Percentiles rank a stretch among this genome's conserved stretches.
Evolutionary conservation across 2,888 invertebrate genomes (phyloP).

Genomic region (Alloplasta piceator): DNA sequence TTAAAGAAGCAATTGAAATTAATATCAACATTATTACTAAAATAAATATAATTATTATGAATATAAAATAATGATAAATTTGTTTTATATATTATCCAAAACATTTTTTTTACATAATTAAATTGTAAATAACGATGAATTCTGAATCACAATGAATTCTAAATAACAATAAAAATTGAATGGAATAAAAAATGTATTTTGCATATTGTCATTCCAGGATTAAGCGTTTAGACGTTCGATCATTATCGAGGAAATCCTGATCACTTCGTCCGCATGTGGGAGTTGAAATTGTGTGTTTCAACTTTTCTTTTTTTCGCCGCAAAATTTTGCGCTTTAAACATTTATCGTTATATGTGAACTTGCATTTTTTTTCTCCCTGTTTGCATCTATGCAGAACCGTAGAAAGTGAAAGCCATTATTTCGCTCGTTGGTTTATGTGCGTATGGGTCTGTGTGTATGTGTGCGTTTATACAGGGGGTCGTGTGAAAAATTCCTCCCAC

Average conservation of each 20-base stretch:
- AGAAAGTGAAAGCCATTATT: conserved; percentile 82
- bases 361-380: conserved; percentile 51
- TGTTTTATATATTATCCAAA: no score
- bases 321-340: conserved; percentile 15
- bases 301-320: conserved; percentile 27
- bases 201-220: not conserved
- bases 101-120: no score
- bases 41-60: no score
- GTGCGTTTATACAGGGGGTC: conserved; percentile 67
- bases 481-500: conserved; percentile 76
- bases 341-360: conserved; percentile 57
- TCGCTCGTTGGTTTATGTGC: conserved; percentile 54
- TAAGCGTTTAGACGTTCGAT: not conserved
- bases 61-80: no score
- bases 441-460: no score
- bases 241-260: conserved; percentile 31
- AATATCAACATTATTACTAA: no score
- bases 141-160: no score
- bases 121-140: no score
- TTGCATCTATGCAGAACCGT: conserved; percentile 55
- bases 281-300: not conserved
- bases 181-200: no score
- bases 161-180: no score
- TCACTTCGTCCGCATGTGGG: not conserved
- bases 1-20: no score